Evolutionary conservation across 2,888 invertebrate genomes (phyloP).

Genomic region (Callyntrura sp.): DNA sequence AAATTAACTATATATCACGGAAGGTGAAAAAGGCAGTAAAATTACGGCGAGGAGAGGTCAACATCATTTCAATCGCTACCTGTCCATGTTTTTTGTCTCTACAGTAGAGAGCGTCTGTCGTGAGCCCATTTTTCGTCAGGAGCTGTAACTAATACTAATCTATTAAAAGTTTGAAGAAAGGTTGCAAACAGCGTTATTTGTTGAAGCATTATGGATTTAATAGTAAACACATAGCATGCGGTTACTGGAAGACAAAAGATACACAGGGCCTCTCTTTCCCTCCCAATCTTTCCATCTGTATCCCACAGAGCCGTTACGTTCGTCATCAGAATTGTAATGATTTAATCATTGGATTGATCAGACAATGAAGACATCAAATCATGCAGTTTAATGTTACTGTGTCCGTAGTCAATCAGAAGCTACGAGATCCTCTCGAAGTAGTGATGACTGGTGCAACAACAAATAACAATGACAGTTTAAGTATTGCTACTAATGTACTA

Average conservation of each 20-base stretch:
- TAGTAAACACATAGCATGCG: neutral
- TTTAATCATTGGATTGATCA: constrained; percentile 68
- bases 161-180: constrained; percentile 42
- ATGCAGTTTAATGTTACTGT: constrained; percentile 34
- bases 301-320: constrained; percentile 70
- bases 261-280: neutral
- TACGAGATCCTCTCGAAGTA: neutral
- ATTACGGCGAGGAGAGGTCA: neutral
- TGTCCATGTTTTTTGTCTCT: constrained; percentile 12
- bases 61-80: neutral
- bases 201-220: constrained; percentile 15
- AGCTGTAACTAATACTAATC: constrained; percentile 19
- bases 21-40: neutral
- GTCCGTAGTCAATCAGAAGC: constrained; percentile 31
- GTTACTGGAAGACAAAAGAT: neutral
- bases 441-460: constrained; percentile 30
- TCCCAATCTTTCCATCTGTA: constrained; percentile 57
- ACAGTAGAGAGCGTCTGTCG: constrained; percentile 41
- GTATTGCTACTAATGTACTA: neutral
- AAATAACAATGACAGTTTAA: constrained; percentile 37
- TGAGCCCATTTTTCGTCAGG: constrained; percentile 30
- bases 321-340: constrained; percentile 76
- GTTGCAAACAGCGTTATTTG: constrained; percentile 43
- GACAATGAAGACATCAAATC: constrained; percentile 61
- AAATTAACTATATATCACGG: neutral